Conservation (phyloP, 2,797 vertebrate species). For the Aplochiton taeniatus region DNA sequence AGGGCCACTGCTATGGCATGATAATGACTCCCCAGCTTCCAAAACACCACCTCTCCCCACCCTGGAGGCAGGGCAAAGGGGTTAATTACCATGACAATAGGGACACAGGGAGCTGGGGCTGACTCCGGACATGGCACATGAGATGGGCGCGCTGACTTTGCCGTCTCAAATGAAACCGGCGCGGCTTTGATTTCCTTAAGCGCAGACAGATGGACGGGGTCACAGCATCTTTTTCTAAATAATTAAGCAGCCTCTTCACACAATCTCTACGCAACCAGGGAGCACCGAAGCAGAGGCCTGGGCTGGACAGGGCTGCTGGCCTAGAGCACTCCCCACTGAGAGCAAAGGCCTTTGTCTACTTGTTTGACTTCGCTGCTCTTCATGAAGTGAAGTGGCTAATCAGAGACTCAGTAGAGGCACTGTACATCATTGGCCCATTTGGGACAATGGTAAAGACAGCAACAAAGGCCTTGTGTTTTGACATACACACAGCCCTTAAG, state of each 20-base stretch:
- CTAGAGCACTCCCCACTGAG: conserved; percentile 40
- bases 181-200: conserved; percentile 75
- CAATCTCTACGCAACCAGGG: conserved; percentile 65
- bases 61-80: conserved; percentile 75
- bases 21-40: conserved; percentile 80
- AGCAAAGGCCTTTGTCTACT: conserved; percentile 53
- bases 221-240: conserved; percentile 78
- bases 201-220: conserved; percentile 74
- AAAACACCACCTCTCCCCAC: conserved; percentile 75
- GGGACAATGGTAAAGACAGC: conserved; percentile 58
- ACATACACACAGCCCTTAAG: conserved; percentile 50
- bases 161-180: conserved; percentile 69
- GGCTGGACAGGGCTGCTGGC: conserved; percentile 54
- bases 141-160: conserved; percentile 69
- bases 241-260: conserved; percentile 76
- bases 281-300: conserved; percentile 47
- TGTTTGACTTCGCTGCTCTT: conserved; percentile 69
- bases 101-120: conserved; percentile 63
- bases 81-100: conserved; percentile 85
- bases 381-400: conserved; percentile 75
- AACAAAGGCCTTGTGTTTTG: conserved; percentile 65
- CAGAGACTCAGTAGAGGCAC: conserved; percentile 58
- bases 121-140: conserved; percentile 68
- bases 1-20: conserved; percentile 68
- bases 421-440: conserved; percentile 66